Evolutionary conservation across 2,888 invertebrate species (phyloP), one percentile per base, ranked within the genome.

Genomic region (Scaptomyza parva): DNA sequence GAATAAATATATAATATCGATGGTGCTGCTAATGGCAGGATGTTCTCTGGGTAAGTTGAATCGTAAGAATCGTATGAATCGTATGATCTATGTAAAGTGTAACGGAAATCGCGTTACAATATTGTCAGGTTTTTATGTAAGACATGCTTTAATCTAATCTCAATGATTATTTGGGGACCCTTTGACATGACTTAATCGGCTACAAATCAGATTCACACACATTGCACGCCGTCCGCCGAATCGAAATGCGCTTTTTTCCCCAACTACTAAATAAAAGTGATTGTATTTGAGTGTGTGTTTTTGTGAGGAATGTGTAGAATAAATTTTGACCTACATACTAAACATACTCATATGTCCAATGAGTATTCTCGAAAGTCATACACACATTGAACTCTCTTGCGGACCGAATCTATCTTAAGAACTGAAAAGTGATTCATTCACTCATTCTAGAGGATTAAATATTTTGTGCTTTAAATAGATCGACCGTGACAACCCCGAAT

Each of bases 191-290:
- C 62, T 62, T 53, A 66, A 71, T 66, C 76, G 58, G 58, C 43
- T 37, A 26, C 8, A 51, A 35, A 75, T 74, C 71, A 60, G 50
- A 66, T 74, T 62, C 65, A 65, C 30, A 64, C 57, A n/a, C 53
- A 53, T 7, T 18, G 35, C 12, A 2, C n/a, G n/a, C n/a, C n/a
- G n/a, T n/a, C n/a, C n/a, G n/a, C 9, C 37, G 30, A 61, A 50
- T 59, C 17, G 39, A 35, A 41, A 65, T 65, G 33, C 40, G 55
- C 22, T 59, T 47, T 41, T 61, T 60, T 60, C n/a, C n/a, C n/a
- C n/a, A n/a, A n/a, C n/a, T n/a, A n/a, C 62, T 71, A 72, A 86
- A 73, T 86, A 77, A 72, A 72, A 70, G 37, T 73, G 84, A 86
- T 76, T 86, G 81, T 85, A 53, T 24, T n/a, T n/a, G 28, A 47